Percentiles rank a stretch among this genome's conserved stretches.
Conservation (phyloP, 2,113 vertebrate genomes). For the Gobius niger region DNA sequence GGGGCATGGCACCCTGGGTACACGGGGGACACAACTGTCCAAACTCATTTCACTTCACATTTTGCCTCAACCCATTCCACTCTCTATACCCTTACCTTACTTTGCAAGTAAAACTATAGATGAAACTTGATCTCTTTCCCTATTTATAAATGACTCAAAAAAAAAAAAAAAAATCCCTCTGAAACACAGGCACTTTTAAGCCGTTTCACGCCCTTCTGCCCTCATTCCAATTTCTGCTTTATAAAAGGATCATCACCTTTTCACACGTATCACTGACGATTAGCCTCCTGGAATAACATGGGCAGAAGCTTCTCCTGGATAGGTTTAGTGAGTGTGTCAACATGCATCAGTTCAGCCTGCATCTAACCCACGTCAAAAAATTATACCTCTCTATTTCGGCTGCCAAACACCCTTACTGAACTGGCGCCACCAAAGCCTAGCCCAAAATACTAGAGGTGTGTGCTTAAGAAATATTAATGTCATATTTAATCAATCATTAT, state of each 20-base stretch:
- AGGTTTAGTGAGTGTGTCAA: conserved; percentile 78
- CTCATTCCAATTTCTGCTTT: conserved; percentile 69
- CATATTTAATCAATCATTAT: conserved; percentile 77
- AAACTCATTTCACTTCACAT: conserved; percentile 46
- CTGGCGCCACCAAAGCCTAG: conserved; percentile 64
- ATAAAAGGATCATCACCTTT: conserved; percentile 74
- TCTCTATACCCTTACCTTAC: background rate
- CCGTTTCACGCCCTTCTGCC: conserved; percentile 47
- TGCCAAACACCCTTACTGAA: conserved; percentile 75
- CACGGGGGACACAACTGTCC: conserved; percentile 44
- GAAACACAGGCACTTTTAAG: conserved; percentile 40
- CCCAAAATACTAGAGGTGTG: conserved; percentile 73
- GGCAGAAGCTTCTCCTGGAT: conserved; percentile 71
- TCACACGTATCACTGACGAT: conserved; percentile 75
- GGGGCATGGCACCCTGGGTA: conserved; percentile 13
- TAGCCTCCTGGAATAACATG: conserved; percentile 71
- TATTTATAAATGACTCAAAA: conserved; percentile 15
- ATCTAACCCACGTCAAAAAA: conserved; percentile 73
- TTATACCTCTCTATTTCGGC: conserved; percentile 68
- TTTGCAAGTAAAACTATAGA: conserved; percentile 5
- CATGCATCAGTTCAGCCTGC: conserved; percentile 72
- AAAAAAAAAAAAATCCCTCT: no score
- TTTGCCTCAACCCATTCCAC: conserved; percentile 26
- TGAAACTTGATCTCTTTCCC: background rate
- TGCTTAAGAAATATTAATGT: conserved; percentile 77